These are phyloP conservation scores for Horisme vitalbata DNA, from an alignment of 2,888 invertebrate species.

Conservation along the genomic window DNA sequence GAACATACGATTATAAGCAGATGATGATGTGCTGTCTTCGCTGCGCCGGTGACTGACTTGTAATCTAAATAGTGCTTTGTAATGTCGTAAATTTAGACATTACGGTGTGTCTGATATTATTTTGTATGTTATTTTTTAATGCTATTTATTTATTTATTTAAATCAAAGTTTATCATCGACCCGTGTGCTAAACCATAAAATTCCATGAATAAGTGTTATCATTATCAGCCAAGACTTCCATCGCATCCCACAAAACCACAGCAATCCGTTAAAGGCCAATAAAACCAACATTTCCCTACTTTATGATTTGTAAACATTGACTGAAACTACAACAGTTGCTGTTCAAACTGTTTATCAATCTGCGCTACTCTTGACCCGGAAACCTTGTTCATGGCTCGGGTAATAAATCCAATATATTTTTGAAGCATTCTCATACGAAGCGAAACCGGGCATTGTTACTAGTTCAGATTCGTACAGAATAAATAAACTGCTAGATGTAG, in stretches of 20 bases:
- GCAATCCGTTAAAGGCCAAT: constrained; percentile 28
- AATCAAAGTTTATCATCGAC: too few relatives aligned
- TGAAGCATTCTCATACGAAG: constrained; percentile 38
- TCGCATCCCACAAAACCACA: constrained; percentile 27
- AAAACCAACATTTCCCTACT: constrained; percentile 30
- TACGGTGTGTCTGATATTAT: too few relatives aligned
- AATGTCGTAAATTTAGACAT: too few relatives aligned
- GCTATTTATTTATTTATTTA: too few relatives aligned
- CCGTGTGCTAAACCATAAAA: too few relatives aligned
- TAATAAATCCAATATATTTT: constrained; percentile 51
- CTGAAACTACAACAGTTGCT: constrained; percentile 10
- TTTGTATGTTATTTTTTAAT: too few relatives aligned
- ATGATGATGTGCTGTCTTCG: too few relatives aligned
- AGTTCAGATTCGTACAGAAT: constrained; percentile 32
- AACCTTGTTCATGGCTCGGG: constrained; percentile 50
- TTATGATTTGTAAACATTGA: constrained; percentile 39
- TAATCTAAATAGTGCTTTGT: too few relatives aligned
- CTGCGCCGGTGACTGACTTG: too few relatives aligned
- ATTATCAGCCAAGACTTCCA: constrained; percentile 10
- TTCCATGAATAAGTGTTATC: not conserved
- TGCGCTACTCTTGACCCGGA: constrained; percentile 56
- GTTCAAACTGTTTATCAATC: constrained; percentile 17
- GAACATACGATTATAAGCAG: too few relatives aligned
- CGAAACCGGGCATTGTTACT: constrained; percentile 36
- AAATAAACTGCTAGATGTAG: constrained; percentile 11